These are phyloP conservation scores for Argyrosomus regius DNA, from an alignment of 2,797 vertebrate species.

Conservation along the genomic window DNA sequence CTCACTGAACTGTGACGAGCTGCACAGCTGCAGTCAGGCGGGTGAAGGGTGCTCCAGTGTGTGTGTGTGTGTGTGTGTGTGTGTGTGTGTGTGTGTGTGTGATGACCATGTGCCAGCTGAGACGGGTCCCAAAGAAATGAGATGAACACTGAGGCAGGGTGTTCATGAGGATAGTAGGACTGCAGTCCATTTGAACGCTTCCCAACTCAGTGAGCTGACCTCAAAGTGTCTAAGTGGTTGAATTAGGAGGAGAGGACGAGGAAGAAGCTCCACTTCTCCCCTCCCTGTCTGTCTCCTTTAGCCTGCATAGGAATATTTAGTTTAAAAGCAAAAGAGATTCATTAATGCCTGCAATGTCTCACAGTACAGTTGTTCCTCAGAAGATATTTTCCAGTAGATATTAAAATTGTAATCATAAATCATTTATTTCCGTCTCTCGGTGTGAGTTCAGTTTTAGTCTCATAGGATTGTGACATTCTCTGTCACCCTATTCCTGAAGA, in stretches of 20 bases:
- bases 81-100: neutral
- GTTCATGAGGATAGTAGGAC: neutral
- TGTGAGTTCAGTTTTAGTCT: neutral
- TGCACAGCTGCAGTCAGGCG: neutral
- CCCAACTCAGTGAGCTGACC: constrained; percentile 3
- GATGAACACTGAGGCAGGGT: neutral
- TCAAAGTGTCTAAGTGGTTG: constrained; percentile 1
- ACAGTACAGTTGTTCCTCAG: neutral
- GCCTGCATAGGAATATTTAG: too few species aligned
- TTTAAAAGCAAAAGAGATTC: neutral
- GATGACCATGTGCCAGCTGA: neutral
- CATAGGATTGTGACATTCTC: neutral
- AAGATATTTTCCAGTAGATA: neutral
- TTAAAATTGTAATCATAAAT: neutral
- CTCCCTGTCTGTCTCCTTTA: neutral
- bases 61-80: neutral
- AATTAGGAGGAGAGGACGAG: neutral
- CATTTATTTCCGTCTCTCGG: neutral
- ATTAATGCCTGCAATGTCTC: neutral
- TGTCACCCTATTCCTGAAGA: neutral
- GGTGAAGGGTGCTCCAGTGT: neutral
- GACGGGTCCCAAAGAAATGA: neutral
- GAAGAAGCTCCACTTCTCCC: neutral
- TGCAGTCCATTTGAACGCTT: neutral
- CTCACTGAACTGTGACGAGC: too few species aligned